Conservation (phyloP, 2,888 invertebrate genomes). For the Apocheima hispidaria region DNA sequence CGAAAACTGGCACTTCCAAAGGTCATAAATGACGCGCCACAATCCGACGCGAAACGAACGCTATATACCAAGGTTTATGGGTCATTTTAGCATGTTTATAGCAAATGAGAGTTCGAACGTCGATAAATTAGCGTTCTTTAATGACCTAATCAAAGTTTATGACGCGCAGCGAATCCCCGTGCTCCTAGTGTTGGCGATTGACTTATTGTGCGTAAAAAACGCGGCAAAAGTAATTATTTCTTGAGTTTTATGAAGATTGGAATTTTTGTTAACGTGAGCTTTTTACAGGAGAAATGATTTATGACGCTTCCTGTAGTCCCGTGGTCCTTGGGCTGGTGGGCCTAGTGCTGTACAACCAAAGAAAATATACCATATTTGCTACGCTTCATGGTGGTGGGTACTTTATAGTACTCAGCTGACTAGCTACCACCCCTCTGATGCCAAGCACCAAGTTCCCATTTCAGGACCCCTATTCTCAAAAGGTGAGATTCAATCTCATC, state of each 20-base stretch:
- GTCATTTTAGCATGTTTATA: slow-evolving; percentile 70
- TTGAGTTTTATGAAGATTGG: slow-evolving; percentile 85
- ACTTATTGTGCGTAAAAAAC: slow-evolving; percentile 76
- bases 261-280: slow-evolving; percentile 72
- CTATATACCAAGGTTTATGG: slow-evolving; percentile 62
- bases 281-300: slow-evolving; percentile 79
- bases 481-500: no score
- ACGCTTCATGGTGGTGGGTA: no score
- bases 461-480: no score
- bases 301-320: slow-evolving; percentile 69
- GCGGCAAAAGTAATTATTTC: slow-evolving; percentile 74
- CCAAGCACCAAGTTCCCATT: no score
- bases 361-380: not conserved
- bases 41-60: slow-evolving; percentile 53
- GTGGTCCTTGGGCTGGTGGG: not conserved
- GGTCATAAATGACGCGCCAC: slow-evolving; percentile 59
- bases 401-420: no score
- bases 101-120: slow-evolving; percentile 78
- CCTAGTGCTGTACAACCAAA: not conserved
- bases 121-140: slow-evolving; percentile 85
- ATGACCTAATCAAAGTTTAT: slow-evolving; percentile 86
- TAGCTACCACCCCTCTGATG: no score
- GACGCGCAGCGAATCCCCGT: slow-evolving; percentile 83
- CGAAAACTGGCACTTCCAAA: slow-evolving; percentile 58
- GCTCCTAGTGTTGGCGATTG: slow-evolving; percentile 85